Evolutionary conservation across 2,888 invertebrate species (phyloP).

Genomic region (Drosophila multiciliata): DNA sequence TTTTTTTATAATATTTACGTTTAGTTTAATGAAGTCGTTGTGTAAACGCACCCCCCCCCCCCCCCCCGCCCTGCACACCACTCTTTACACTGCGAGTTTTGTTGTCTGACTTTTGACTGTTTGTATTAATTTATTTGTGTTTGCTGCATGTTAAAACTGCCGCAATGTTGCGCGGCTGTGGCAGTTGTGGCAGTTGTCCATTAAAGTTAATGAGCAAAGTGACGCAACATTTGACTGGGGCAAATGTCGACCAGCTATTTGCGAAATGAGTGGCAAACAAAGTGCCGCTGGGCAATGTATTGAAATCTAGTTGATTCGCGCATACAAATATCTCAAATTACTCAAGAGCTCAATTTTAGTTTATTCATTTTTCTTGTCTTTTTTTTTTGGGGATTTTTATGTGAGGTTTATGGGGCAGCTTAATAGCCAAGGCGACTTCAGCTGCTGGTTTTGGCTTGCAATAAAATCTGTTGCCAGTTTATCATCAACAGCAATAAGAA

Average conservation of each 20-base stretch:
- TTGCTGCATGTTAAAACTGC: conserved; percentile 31
- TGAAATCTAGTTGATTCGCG: conserved; percentile 38
- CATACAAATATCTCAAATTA: conserved; percentile 45
- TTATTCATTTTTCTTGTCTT: conserved; percentile 7
- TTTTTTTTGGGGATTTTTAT: conserved; percentile 19
- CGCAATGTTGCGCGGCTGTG: conserved; percentile 7
- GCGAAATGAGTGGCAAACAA: conserved; percentile 33
- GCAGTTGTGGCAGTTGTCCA: conserved; percentile 18
- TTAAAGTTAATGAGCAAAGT: conserved; percentile 59
- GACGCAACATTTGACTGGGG: conserved; percentile 15
- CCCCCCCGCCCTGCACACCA: too few relatives aligned
- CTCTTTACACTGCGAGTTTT: background rate
- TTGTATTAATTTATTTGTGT: conserved; percentile 31
- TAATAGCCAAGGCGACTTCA: conserved; percentile 58
- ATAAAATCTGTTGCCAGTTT: conserved; percentile 55
- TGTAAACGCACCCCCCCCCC: background rate
- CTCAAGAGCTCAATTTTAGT: conserved; percentile 19
- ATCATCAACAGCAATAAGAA: conserved; percentile 43
- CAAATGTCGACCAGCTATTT: conserved; percentile 46
- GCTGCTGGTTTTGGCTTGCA: conserved; percentile 7
- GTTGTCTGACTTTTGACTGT: conserved; percentile 30
- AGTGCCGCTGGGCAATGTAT: conserved; percentile 34
- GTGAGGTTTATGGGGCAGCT: conserved; percentile 39
- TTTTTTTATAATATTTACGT: conserved; percentile 50
- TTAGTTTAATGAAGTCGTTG: conserved; percentile 63